These are phyloP conservation scores for Cliona cf. orientalis DNA, from an alignment of 37 sponge, comb jelly and placozoan genomes.

Conservation along the genomic window DNA sequence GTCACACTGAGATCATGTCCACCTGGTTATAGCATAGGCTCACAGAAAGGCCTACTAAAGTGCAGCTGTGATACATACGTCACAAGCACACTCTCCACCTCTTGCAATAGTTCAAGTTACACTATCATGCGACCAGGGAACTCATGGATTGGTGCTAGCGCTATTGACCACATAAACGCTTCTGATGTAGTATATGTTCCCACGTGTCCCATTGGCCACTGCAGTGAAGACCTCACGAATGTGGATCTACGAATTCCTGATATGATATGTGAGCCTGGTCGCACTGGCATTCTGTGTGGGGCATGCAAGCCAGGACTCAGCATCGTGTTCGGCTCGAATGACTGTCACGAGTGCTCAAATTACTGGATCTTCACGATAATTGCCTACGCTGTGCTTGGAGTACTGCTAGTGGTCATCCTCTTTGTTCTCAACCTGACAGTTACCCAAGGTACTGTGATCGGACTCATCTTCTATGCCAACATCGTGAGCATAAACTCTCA, in stretches of 20 bases:
- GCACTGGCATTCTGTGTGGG: slow-evolving; percentile 70
- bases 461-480: slow-evolving; percentile 66
- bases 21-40: slow-evolving; percentile 15
- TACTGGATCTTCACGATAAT: slow-evolving; percentile 37
- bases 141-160: slow-evolving; percentile 26
- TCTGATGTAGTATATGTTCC: slow-evolving; percentile 7
- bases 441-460: slow-evolving; percentile 47
- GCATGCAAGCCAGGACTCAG: slow-evolving; percentile 36
- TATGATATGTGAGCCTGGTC: slow-evolving; percentile 20
- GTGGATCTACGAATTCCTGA: slow-evolving; percentile 15
- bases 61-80: slow-evolving; percentile 38
- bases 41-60: neutral
- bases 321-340: slow-evolving; percentile 48
- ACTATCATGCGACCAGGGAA: slow-evolving; percentile 19
- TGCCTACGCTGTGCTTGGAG: slow-evolving; percentile 37
- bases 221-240: too few relatives aligned
- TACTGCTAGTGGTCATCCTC: slow-evolving; percentile 28
- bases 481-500: slow-evolving; percentile 27
- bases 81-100: neutral
- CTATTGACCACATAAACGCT: neutral
- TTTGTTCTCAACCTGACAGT: slow-evolving; percentile 61
- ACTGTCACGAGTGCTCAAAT: slow-evolving; percentile 51
- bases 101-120: slow-evolving; percentile 13
- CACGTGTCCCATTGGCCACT: slow-evolving; percentile 48
- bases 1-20: slow-evolving; percentile 30